Evolutionary conservation across 2,797 vertebrate genomes (phyloP).

Genomic region (Anolis apletophallus): DNA sequence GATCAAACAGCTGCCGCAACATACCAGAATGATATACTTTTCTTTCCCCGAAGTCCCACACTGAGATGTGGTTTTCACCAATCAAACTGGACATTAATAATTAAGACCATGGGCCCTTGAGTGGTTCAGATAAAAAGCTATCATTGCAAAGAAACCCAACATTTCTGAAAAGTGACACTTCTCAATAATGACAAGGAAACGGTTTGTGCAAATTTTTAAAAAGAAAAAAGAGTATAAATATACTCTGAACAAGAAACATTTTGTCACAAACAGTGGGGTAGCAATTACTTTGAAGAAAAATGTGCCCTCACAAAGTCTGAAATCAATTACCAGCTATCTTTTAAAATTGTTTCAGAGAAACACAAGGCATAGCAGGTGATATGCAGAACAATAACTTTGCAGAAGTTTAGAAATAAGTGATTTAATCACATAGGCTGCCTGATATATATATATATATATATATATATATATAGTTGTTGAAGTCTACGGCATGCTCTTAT

Average conservation of each 20-base stretch:
- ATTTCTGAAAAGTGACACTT: conserved; percentile 44
- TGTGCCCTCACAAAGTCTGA: conserved; percentile 3
- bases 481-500: not conserved
- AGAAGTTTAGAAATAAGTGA: conserved; percentile 3
- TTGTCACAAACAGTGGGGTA: conserved; percentile 31
- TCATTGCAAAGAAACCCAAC: conserved; percentile 46
- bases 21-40: conserved; percentile 19
- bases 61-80: conserved; percentile 43
- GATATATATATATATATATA: too few species aligned
- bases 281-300: conserved; percentile 45
- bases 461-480: too few species aligned
- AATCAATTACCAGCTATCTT: conserved; percentile 16
- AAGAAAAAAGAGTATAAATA: conserved; percentile 31
- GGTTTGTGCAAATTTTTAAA: conserved; percentile 38
- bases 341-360: conserved; percentile 10
- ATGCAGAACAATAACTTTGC: conserved; percentile 6
- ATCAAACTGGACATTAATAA: conserved; percentile 55
- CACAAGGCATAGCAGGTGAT: not conserved
- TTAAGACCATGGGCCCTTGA: conserved; percentile 60
- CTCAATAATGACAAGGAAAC: conserved; percentile 36
- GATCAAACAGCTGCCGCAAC: conserved; percentile 24
- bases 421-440: not conserved
- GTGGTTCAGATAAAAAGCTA: conserved; percentile 46
- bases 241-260: conserved; percentile 2
- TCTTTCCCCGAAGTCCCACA: conserved; percentile 45